phyloP scores from a whole-genome alignment of 53 echinoderm and acorn worm genomes.

The Stichopus horrens region DNA sequence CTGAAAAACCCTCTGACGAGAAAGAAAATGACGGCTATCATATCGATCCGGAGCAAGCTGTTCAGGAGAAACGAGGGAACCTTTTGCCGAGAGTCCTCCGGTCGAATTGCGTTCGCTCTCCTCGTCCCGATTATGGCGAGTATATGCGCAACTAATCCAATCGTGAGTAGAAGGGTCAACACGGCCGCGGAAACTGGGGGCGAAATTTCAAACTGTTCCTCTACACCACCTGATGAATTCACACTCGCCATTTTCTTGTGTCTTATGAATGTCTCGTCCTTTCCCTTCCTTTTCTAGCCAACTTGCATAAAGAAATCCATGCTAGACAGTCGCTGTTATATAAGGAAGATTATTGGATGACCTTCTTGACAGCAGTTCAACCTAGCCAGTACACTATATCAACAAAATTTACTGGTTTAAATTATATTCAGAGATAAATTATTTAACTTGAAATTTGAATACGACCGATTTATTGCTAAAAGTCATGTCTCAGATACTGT shows the following conservation, averaged over 20 bases:
- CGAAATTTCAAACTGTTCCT: neutral
- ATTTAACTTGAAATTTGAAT: too few relatives aligned
- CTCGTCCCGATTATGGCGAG: constrained; percentile 37
- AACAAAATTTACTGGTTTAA: too few relatives aligned
- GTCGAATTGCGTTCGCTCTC: constrained; percentile 12
- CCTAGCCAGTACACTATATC: too few relatives aligned
- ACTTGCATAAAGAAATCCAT: neutral
- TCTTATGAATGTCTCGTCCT: neutral
- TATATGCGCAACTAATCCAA: constrained; percentile 19
- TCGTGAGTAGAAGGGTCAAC: neutral
- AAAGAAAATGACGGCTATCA: constrained; percentile 29
- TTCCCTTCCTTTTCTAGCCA: neutral
- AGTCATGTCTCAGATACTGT: too few relatives aligned
- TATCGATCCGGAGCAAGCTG: constrained; percentile 12
- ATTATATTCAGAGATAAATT: too few relatives aligned
- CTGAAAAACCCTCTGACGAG: neutral
- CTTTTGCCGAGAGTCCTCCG: neutral
- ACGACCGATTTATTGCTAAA: too few relatives aligned
- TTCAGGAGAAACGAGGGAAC: constrained; percentile 18
- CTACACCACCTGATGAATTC: neutral
- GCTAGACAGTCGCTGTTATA: too few relatives aligned
- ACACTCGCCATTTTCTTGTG: neutral
- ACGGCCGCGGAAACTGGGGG: neutral
- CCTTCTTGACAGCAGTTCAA: too few relatives aligned
- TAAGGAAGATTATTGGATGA: too few relatives aligned